Evolutionary conservation across 2,113 vertebrate genomes (phyloP).

Genomic region (Apodemus speciosus): DNA sequence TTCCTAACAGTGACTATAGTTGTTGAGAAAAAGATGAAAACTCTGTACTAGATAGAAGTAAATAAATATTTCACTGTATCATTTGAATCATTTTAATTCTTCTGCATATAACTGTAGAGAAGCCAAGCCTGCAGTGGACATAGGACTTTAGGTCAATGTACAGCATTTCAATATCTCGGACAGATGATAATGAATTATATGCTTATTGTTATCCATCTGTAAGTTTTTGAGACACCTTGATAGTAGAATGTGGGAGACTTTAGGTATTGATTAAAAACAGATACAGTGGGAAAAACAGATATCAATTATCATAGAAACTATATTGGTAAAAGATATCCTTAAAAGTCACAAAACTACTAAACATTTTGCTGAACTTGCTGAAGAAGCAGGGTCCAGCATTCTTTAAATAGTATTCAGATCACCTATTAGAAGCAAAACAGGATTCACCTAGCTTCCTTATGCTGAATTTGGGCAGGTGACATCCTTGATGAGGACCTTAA

Average conservation of each 20-base stretch:
- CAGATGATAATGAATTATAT: neutral
- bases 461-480: neutral
- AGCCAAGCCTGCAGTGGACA: neutral
- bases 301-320: neutral
- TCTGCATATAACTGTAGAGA: neutral
- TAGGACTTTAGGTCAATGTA: neutral
- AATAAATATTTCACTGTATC: slow-evolving; percentile 30
- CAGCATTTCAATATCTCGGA: neutral
- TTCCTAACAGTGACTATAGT: slow-evolving; percentile 37
- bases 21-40: slow-evolving; percentile 31
- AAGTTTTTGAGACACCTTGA: neutral
- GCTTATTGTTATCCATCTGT: neutral
- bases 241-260: neutral
- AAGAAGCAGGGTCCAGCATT: neutral
- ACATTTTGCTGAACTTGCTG: neutral
- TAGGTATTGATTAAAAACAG: neutral
- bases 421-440: neutral
- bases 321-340: neutral
- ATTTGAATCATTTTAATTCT: slow-evolving; percentile 7
- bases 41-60: neutral
- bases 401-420: neutral
- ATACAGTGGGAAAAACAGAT: neutral
- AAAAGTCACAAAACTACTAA: neutral
- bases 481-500: slow-evolving; percentile 11
- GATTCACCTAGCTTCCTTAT: neutral